These are phyloP conservation scores for Phania funesta DNA, from an alignment of 2,888 invertebrate species.

Conservation along the genomic window DNA sequence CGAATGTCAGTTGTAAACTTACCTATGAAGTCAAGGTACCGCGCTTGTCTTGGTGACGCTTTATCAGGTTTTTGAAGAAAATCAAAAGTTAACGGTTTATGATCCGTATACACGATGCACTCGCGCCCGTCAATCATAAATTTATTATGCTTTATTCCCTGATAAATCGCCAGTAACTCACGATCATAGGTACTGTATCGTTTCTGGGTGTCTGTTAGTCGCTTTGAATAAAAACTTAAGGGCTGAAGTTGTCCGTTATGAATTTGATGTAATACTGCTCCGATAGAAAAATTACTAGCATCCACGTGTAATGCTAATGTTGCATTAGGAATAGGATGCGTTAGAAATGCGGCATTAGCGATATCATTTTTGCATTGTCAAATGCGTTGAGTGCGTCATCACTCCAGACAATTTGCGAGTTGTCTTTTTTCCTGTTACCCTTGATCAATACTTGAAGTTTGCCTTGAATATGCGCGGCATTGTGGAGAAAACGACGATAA, in stretches of 20 bases:
- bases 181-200: slow-evolving; percentile 59
- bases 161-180: slow-evolving; percentile 52
- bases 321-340: slow-evolving; percentile 42
- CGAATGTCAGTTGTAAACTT: slow-evolving; percentile 55
- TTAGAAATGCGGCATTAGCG: slow-evolving; percentile 31
- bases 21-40: slow-evolving; percentile 18
- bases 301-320: slow-evolving; percentile 23
- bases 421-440: slow-evolving; percentile 58
- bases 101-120: slow-evolving; percentile 63
- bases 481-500: slow-evolving; percentile 56
- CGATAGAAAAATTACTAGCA: slow-evolving; percentile 19
- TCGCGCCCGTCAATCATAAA: slow-evolving; percentile 50
- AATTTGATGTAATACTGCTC: slow-evolving; percentile 19
- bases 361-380: slow-evolving; percentile 49
- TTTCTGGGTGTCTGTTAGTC: slow-evolving; percentile 27
- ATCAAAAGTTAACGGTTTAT: slow-evolving; percentile 55
- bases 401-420: slow-evolving; percentile 48
- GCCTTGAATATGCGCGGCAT: slow-evolving; percentile 55
- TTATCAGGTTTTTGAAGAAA: slow-evolving; percentile 70
- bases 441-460: slow-evolving; percentile 32
- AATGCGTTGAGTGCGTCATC: slow-evolving; percentile 44
- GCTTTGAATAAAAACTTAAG: slow-evolving; percentile 35
- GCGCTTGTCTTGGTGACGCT: slow-evolving; percentile 34
- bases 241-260: not conserved
- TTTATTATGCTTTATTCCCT: slow-evolving; percentile 29